Evolutionary conservation across 2,888 invertebrate species (phyloP), one percentile per base, ranked within the genome.

Genomic region (Ferrisia virgata): DNA sequence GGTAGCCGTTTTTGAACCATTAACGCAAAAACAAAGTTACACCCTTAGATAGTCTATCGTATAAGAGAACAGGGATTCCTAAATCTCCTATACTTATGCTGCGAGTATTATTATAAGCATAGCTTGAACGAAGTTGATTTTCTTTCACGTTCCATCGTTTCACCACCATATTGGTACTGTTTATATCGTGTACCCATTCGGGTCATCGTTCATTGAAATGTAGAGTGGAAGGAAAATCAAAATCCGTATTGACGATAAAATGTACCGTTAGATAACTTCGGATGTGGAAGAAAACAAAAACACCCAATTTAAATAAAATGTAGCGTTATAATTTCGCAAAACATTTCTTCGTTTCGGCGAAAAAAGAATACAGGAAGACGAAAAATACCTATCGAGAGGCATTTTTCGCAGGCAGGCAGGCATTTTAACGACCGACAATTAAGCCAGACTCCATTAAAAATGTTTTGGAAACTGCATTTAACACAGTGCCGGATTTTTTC

Each of bases 11-110:
- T 81, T 47, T 58, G 18, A 81, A 81, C 81, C 81, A 81, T 81
- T 81, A 81, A 81, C 58, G 81, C 33, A 64, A 64, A 81, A 64
- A 81, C 81, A 81, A 81, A 58, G 81, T 81, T 81, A 33, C 64
- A 81, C 81, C 81, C 81, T 81, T 81, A 64, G 81, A 81, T 53
- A 33, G 31, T 33, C 58, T 22, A 36, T 36, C 53, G 31, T 5
- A 18, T 25, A 15, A n/a, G n/a, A n/a, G 31, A 33, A 31, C 81
- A 81, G 53, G 47, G 81, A 81, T 81, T 81, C 81, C 81, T 53
- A 81, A 81, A 47, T 47, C 31, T 8, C n/a, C n/a, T n/a, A n/a
- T 81, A 64, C 58, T 64, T 28, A 53, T n/a, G n/a, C n/a, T n/a
- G n/a, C n/a, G n/a, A n/a, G n/a, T n/a, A n/a, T n/a, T n/a, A n/a